Conservation (phyloP, 2,113 vertebrate species). For the rat (Rattus norvegicus) region DNA sequence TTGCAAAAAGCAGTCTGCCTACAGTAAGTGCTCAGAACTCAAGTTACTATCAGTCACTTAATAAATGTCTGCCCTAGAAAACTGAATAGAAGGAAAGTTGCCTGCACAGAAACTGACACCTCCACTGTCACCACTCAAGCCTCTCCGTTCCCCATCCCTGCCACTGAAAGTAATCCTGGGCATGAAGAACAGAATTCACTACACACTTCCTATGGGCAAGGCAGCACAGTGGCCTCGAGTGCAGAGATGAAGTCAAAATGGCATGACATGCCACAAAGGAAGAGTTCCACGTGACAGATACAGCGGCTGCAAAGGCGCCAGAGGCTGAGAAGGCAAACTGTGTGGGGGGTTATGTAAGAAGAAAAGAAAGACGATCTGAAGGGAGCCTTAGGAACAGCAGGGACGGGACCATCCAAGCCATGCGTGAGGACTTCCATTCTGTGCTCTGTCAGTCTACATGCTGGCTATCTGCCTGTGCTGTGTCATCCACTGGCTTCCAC, state of each 20-base stretch:
- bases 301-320: not conserved
- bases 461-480: not conserved
- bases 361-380: not conserved
- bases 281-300: rapidly evolving
- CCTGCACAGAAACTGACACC: not conserved
- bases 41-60: not conserved
- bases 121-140: not conserved
- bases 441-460: not conserved
- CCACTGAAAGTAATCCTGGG: not conserved
- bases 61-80: not conserved
- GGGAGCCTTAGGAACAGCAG: not conserved
- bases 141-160: no score
- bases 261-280: not conserved
- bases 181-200: not conserved
- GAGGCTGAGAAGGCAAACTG: not conserved
- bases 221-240: not conserved
- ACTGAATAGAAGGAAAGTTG: not conserved
- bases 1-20: not conserved
- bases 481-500: not conserved
- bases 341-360: rapidly evolving
- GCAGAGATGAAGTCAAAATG: not conserved
- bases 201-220: not conserved
- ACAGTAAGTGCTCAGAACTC: not conserved
- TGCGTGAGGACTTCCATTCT: not conserved
- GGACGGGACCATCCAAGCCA: rapidly evolving